Conservation (phyloP, 2,113 vertebrate genomes). For the Nasalis larvatus region DNA sequence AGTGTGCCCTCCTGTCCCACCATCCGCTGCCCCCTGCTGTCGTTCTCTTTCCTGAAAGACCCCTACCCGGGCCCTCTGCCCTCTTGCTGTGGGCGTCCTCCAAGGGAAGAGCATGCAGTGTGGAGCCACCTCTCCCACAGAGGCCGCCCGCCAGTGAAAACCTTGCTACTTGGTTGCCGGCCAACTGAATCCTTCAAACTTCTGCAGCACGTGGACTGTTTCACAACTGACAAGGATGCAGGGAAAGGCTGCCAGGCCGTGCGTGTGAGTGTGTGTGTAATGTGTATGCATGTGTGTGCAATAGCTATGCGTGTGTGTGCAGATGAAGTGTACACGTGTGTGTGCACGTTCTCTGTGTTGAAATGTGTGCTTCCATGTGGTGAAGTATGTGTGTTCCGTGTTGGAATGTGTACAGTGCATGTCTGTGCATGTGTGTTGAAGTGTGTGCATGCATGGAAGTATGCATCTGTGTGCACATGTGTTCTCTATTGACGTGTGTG, state of each 20-base stretch:
- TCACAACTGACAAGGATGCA: not conserved
- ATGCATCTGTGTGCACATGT: too few relatives aligned
- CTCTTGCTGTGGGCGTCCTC: not conserved
- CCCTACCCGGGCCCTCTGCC: not conserved
- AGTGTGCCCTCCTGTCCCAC: not conserved
- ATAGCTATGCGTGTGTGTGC: not conserved
- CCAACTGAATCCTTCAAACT: conserved; percentile 42
- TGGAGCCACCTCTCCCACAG: not conserved
- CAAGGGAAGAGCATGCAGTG: not conserved
- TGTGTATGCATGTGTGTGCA: too few relatives aligned
- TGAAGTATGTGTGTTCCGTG: too few relatives aligned
- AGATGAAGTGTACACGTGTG: not conserved
- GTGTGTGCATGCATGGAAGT: not conserved
- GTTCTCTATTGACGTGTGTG: too few relatives aligned
- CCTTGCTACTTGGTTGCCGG: not conserved
- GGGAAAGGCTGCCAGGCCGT: not conserved
- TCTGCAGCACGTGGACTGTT: conserved; percentile 12
- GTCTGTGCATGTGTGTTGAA: too few relatives aligned
- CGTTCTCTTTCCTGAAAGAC: not conserved
- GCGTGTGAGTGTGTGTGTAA: not conserved
- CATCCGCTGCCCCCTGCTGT: not conserved
- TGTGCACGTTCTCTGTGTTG: too few relatives aligned
- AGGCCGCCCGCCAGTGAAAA: not conserved
- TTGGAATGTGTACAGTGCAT: not conserved
- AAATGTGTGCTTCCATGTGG: too few relatives aligned